Evolutionary conservation across 2,888 invertebrate genomes (phyloP), one percentile per base, ranked within the genome.

Genomic region (Cheilosia vulpina): DNA sequence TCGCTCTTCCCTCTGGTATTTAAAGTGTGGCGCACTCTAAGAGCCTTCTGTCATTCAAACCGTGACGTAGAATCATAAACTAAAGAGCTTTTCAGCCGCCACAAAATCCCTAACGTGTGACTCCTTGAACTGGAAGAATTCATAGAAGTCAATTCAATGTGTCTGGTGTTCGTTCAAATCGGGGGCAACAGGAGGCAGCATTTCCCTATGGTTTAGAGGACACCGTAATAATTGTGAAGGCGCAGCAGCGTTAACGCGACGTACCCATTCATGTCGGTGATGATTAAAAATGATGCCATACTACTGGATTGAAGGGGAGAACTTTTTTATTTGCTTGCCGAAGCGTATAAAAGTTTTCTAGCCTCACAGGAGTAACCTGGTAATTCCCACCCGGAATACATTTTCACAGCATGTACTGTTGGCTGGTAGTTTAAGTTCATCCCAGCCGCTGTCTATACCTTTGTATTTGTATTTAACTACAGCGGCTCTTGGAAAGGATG

Each of bases 51-150:
- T 15, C 43, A 63, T 68, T 75, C 80, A 57, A 41, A 50, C 31
- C 50, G 15, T 50, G 43, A 69, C 76, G 47, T 27, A 24, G 21
- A 11, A 21, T 17, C n/a, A 60, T 41, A 60, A 58, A 34, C 41
- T 65, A 52, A 21, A 78, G 15, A 66, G 2, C 31, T 27, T n/a
- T n/a, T 13, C 38, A 21, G 21, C 38, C 38, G 41, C 63, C n/a
- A 34, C 21, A 15, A 43, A 65, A 69, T 81, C 24, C 38, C 43
- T 38, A 38, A 62, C 69, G 77, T 77, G 68, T 62, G 77, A 77
- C 34, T 62, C 72, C 45, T 62, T 78, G 60, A 83, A 83, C 78
- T 83, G 82, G 72, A 78, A 83, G 62, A 62, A 73, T 72, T 50
- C 47, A 66, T 62, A 66, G 71, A 66, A 71, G n/a, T 66, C 45